A percentile compares a stretch with the other conserved stretches of the same genome.
Conservation (phyloP, 1,140 invertebrate genomes). For the Diorhabda carinulata region DNA sequence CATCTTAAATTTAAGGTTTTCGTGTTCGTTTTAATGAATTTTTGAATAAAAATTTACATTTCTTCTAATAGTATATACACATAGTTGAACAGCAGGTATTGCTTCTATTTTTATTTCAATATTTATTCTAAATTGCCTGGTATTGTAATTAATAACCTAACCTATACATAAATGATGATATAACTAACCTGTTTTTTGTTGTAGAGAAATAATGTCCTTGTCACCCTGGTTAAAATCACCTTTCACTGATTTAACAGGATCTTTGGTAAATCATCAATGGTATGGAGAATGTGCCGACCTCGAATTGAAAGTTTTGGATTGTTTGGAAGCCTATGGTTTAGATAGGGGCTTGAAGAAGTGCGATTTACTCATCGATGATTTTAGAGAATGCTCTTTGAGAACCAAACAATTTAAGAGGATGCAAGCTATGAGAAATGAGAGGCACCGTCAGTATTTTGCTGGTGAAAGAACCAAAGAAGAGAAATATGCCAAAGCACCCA, state of each 20-base stretch:
- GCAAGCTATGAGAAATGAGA: constrained; percentile 55
- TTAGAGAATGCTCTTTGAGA: constrained; percentile 59
- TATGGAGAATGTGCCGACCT: constrained; percentile 58
- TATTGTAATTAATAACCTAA: no score
- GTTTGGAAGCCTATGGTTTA: constrained; percentile 69
- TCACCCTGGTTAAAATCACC: constrained; percentile 61
- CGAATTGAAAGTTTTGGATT: constrained; percentile 65
- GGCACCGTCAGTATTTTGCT: constrained; percentile 50
- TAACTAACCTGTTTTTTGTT: constrained; percentile 20
- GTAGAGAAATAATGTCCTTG: constrained; percentile 32
- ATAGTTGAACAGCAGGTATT: no score
- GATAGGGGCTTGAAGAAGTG: constrained; percentile 57
- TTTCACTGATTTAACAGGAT: constrained; percentile 63
- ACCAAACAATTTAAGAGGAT: constrained; percentile 57
- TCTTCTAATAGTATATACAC: no score
- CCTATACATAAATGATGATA: constrained; percentile 18
- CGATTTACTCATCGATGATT: constrained; percentile 57
- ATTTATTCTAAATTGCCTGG: no score
- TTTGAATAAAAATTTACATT: no score
- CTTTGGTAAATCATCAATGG: constrained; percentile 59
- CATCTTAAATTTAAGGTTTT: no score
- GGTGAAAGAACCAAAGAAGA: constrained; percentile 50
- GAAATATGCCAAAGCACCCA: constrained; percentile 49
- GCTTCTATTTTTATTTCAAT: no score
- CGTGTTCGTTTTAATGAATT: no score